Evolutionary conservation across 2,113 vertebrate genomes (phyloP), one percentile per base, ranked within the genome.

Genomic region (Chaenogobius annularis): DNA sequence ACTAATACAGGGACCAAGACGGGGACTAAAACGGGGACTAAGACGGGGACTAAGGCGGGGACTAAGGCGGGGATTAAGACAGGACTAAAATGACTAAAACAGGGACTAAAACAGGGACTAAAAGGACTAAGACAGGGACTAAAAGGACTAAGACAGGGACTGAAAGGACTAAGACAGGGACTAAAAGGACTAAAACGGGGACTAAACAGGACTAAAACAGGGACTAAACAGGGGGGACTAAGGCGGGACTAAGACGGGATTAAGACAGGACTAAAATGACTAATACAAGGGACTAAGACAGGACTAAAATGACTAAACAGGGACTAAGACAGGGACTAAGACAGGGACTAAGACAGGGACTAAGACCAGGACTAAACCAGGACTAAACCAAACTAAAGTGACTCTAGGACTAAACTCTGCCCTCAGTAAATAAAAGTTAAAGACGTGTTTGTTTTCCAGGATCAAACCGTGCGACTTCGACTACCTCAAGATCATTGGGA

Each of bases 401-500:
- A 10, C 20, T 55, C n/a, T 55, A 1, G 50, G 50, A 7, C 48
- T n/a, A n/a, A n/a, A n/a, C n/a, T n/a, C n/a, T n/a, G n/a, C n/a
- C n/a, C n/a, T n/a, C n/a, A n/a, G n/a, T n/a, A n/a, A n/a, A n/a
- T n/a, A n/a, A n/a, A n/a, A n/a, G n/a, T n/a, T n/a, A n/a, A n/a
- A n/a, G n/a, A n/a, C n/a, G n/a, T n/a, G n/a, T 13, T 6, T 68
- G 1, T 72, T 0, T 46, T 5, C 74, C 59, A 94, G 94, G 83
- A 90, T 93, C 70, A 94, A 94, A 35, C 94, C 94, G 0, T 93
- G 83, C 55, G 92, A 94, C 82, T 95, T 95, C 64, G 92, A 94
- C 85, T 95, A 94, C 87, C 89, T 94, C 61, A 93, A 86, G 82
- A 93, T 95, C 83, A 95, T 95, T 17, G 94, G 94, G 3, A 95